These are phyloP conservation scores for Xylota segnis DNA, from an alignment of 2,888 invertebrate species.

Conservation along the genomic window DNA sequence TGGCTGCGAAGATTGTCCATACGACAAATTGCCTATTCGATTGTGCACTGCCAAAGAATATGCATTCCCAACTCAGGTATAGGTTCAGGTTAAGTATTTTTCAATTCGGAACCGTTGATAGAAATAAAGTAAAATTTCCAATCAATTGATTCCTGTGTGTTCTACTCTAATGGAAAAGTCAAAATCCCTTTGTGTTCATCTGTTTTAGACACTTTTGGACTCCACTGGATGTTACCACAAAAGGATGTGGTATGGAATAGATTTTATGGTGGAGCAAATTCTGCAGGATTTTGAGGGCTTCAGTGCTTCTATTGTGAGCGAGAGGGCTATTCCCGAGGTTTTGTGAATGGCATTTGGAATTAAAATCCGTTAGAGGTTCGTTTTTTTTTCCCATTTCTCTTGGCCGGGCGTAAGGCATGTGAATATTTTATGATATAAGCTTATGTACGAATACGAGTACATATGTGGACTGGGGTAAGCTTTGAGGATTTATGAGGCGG, in stretches of 20 bases:
- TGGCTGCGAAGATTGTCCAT: no score
- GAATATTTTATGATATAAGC: conserved; percentile 68
- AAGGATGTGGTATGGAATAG: conserved; percentile 46
- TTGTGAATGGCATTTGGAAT: conserved; percentile 56
- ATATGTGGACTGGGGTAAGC: conserved; percentile 28
- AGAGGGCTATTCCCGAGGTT: conserved; percentile 42
- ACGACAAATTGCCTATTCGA: no score
- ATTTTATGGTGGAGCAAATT: conserved; percentile 46
- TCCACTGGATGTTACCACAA: conserved; percentile 40
- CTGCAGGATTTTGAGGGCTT: conserved; percentile 46
- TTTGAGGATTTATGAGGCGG: conserved; percentile 27
- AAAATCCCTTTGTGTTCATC: background rate
- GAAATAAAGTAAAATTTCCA: conserved; percentile 11
- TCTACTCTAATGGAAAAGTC: background rate
- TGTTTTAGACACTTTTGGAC: conserved; percentile 38
- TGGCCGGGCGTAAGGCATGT: conserved; percentile 34
- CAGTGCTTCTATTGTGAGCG: conserved; percentile 57
- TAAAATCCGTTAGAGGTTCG: conserved; percentile 33
- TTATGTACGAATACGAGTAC: conserved; percentile 20
- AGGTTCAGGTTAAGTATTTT: no score
- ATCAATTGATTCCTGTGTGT: conserved; percentile 6
- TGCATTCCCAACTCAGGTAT: no score
- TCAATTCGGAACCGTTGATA: background rate
- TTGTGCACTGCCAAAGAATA: no score
- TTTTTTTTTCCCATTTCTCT: conserved; percentile 17